phyloP scores from a whole-genome alignment of 2,113 vertebrate species.

The Mionectes macconnelli region DNA sequence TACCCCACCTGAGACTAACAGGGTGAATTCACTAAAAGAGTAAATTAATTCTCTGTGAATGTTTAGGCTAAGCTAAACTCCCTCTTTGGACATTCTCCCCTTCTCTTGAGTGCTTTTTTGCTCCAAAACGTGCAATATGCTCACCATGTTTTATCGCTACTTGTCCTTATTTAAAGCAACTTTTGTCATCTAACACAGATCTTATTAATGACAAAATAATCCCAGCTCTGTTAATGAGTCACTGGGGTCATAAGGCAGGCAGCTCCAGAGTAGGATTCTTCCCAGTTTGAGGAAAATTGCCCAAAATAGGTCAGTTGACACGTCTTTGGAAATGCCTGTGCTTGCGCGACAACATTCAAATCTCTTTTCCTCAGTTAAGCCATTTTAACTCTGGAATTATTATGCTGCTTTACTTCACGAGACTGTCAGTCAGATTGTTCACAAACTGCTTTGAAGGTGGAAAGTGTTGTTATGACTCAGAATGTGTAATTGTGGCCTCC shows the following conservation, averaged over 20 bases:
- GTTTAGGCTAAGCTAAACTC: background rate
- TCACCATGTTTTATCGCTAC: background rate
- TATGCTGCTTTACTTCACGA: background rate
- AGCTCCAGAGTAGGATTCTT: background rate
- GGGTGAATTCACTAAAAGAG: background rate
- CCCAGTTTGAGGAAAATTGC: background rate
- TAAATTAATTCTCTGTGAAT: background rate
- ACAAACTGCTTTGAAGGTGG: slow-evolving; percentile 24
- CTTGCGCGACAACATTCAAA: background rate
- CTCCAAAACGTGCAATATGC: background rate
- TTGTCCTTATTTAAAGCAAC: background rate
- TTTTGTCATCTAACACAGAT: background rate
- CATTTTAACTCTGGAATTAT: slow-evolving; percentile 21
- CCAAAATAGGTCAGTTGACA: background rate
- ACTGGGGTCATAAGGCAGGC: background rate
- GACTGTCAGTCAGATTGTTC: background rate
- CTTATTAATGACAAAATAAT: background rate
- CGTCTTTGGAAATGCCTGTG: background rate
- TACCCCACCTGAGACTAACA: background rate
- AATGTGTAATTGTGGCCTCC: background rate
- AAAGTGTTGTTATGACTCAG: slow-evolving; percentile 26
- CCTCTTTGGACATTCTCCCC: background rate
- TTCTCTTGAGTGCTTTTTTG: background rate
- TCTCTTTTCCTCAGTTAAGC: slow-evolving; percentile 1
- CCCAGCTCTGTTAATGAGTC: background rate